Base-by-base conservation (phyloP, 2,113 vertebrate species). In the Rhinoptilus africanus region DNA sequence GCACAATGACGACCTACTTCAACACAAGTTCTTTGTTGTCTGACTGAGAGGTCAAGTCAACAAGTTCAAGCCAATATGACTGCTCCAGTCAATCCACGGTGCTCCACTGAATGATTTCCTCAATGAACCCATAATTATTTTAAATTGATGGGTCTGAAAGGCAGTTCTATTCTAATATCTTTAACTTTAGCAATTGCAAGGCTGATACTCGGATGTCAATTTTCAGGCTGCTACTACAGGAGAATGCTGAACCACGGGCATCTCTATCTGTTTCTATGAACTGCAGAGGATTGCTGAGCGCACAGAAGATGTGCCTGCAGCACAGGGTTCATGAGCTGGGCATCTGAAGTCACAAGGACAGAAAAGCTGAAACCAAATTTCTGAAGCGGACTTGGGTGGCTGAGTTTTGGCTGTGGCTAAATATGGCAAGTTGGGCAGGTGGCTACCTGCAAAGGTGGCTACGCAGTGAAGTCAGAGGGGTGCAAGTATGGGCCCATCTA, bases 21-120 rank as follows among this genome's bases (percentile, higher is more conserved):
- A 63, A 83, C 37, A 73, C 72, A 53, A 69, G 81, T 35, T 77
- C 63, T 86, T 84, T 89, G 67, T 59, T 83, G 71, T 86, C 73
- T 93, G 77, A 83, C 62, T 59, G 53, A 93, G 95, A 92, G 80
- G 73, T 87, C 92, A 93, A 91, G 87, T 80, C 48, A 87, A 63
- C 43, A 72, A 87, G 92, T 92, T 89, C 88, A 89, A 91, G 59
- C 17, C 81, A 64, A 56, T 67, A 50, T 66, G 59, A 68, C 57
- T 68, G 54, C 56, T 87, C 62, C 43, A 26, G 59, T 77, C 53
- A 89, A 72, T 77, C 59, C 85, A 84, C 19, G 64, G 30, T 37
- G 60, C 56, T 87, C 50, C 51, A 47, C 41, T 39, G 39, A 85
- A 71, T 24, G 43, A 39, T 74, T 56, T 80, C 45, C 56, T 74